Conservation (phyloP, 2,888 invertebrate species). For the Pilophorus perplexus region DNA sequence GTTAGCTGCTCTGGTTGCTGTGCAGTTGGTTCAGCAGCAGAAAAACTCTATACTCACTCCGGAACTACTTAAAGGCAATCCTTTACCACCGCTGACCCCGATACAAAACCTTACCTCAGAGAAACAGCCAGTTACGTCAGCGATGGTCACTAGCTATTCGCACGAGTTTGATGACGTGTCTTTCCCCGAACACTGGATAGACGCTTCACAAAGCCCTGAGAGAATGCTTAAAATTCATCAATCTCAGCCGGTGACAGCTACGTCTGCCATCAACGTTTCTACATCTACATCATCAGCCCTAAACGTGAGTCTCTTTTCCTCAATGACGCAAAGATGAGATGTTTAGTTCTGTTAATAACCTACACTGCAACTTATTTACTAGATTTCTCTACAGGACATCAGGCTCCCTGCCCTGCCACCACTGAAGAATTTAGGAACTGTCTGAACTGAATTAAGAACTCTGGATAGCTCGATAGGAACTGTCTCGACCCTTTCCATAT, state of each 20-base stretch:
- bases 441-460: no score
- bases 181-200: slow-evolving; percentile 42
- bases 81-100: slow-evolving; percentile 46
- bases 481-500: no score
- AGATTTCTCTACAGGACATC: no score
- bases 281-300: no score
- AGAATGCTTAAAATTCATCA: slow-evolving; percentile 47
- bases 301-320: no score
- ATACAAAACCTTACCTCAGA: slow-evolving; percentile 47
- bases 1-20: slow-evolving; percentile 62
- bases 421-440: slow-evolving; percentile 50
- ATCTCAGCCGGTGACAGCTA: slow-evolving; percentile 35
- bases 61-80: slow-evolving; percentile 46
- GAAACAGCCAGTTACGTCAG: slow-evolving; percentile 49
- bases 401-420: slow-evolving; percentile 49
- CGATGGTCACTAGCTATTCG: slow-evolving; percentile 50
- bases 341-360: no score
- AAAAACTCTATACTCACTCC: slow-evolving; percentile 53
- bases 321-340: no score
- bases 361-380: no score
- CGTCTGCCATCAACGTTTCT: slow-evolving; percentile 25
- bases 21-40: slow-evolving; percentile 61
- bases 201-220: slow-evolving; percentile 45
- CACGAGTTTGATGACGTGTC: slow-evolving; percentile 48
- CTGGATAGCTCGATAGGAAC: no score